A percentile compares a stretch with the other conserved stretches of the same genome.
These are phyloP conservation scores for Ophioderma brevispina DNA, from an alignment of 35 echinoderm and acorn worm genomes.

Conservation along the genomic window DNA sequence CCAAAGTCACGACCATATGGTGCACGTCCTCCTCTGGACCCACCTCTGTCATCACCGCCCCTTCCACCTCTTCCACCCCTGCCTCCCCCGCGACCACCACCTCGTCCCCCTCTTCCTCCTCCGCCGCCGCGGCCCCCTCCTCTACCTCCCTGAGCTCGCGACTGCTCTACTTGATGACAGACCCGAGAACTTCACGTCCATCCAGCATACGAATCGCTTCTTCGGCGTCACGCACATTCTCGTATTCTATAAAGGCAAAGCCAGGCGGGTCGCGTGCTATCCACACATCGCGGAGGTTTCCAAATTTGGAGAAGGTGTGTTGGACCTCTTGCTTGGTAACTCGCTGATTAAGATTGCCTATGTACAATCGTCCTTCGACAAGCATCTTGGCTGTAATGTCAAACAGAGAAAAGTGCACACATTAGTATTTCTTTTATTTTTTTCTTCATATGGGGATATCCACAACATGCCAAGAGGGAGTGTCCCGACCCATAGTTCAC, in stretches of 20 bases:
- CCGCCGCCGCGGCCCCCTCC: conserved; percentile 74
- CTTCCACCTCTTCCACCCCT: conserved; percentile 25
- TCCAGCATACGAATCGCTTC: conserved; percentile 69
- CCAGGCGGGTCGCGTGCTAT: conserved; percentile 94
- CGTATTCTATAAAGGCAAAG: conserved; percentile 95
- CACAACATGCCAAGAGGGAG: too few species aligned
- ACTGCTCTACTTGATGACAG: conserved; percentile 87
- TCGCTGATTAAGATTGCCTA: conserved; percentile 63
- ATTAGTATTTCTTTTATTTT: too few species aligned
- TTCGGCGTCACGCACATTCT: conserved; percentile 71
- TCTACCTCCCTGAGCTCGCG: conserved; percentile 54
- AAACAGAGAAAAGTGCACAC: not conserved
- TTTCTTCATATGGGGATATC: too few species aligned
- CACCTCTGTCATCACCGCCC: conserved; percentile 15
- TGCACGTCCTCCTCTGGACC: conserved; percentile 8
- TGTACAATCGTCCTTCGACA: conserved; percentile 82
- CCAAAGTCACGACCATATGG: conserved; percentile 25
- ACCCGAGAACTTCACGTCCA: conserved; percentile 69
- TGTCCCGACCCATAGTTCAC: too few species aligned
- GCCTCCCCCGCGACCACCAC: conserved; percentile 54
- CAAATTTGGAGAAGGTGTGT: conserved; percentile 77
- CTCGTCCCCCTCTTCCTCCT: conserved; percentile 54
- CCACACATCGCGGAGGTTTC: conserved; percentile 83
- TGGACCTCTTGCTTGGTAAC: conserved; percentile 80
- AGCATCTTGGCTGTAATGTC: not conserved